These are phyloP conservation scores for Peromyscus maniculatus DNA, from an alignment of 2,113 vertebrate species.

Conservation along the genomic window DNA sequence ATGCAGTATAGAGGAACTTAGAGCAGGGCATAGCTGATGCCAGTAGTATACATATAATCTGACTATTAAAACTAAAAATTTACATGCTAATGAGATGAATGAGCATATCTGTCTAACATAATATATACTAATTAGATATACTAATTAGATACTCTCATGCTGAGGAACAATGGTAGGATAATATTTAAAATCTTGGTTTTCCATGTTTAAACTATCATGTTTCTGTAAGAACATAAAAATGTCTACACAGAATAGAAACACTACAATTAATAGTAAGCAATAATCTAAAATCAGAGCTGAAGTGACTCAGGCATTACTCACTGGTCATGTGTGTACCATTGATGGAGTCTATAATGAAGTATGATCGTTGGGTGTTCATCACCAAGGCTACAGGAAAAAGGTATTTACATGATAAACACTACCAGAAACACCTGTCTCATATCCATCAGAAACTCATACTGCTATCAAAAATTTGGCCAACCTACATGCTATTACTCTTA, in stretches of 20 bases:
- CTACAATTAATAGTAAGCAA: not conserved
- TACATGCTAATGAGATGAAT: not conserved
- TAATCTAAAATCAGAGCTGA: not conserved
- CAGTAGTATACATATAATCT: not conserved
- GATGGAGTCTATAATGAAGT: too few relatives aligned
- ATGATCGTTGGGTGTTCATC: not conserved
- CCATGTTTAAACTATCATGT: not conserved
- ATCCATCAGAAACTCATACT: not conserved
- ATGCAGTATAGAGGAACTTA: not conserved
- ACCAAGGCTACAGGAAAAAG: not conserved
- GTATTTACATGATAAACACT: not conserved
- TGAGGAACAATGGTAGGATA: not conserved
- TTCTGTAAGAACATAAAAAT: not conserved
- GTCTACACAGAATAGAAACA: not conserved
- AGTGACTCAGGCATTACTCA: not conserved
- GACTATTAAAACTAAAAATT: not conserved
- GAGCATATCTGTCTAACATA: not conserved
- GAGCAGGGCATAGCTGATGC: not conserved
- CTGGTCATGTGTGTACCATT: too few relatives aligned
- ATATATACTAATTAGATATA: not conserved
- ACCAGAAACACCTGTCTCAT: not conserved
- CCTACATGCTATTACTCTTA: not conserved
- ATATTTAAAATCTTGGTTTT: not conserved
- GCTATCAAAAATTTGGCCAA: not conserved
- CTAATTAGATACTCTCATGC: not conserved